A percentile compares a stretch with the other conserved stretches of the same genome.
phyloP scores from a whole-genome alignment of 2,113 vertebrate genomes.

The Cebidichthys violaceus region DNA sequence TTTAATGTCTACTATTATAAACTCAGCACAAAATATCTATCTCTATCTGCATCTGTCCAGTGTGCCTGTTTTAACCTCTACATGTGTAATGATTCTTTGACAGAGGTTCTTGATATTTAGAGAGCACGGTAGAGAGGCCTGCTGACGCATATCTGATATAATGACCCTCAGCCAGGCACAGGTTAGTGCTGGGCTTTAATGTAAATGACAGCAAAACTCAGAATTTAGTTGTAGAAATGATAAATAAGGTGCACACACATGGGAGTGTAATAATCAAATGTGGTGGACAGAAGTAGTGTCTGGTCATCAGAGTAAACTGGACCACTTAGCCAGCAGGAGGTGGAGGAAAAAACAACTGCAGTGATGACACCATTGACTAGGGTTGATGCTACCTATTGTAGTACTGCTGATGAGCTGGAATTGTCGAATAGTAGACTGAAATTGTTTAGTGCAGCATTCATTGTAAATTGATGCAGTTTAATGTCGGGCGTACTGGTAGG shows the following conservation, averaged over 20 bases:
- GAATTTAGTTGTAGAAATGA: background rate
- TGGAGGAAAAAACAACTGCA: background rate
- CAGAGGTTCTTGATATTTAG: background rate
- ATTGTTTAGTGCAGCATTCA: background rate
- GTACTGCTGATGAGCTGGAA: background rate
- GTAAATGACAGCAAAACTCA: background rate
- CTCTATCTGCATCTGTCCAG: background rate
- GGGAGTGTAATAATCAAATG: background rate
- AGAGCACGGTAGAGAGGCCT: background rate
- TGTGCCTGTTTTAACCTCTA: background rate
- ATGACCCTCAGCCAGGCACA: conserved; percentile 4
- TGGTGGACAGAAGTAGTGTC: background rate
- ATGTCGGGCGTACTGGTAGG: background rate
- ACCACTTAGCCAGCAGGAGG: background rate
- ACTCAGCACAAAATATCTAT: background rate
- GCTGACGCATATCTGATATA: conserved; percentile 22
- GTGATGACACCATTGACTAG: conserved; percentile 13
- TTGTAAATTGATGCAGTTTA: background rate
- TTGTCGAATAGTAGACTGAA: background rate
- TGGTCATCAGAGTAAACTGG: background rate
- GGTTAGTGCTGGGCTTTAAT: background rate
- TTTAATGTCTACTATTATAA: background rate
- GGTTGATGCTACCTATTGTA: conserved; percentile 10
- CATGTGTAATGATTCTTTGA: background rate
- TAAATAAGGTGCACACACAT: background rate